phyloP scores from a whole-genome alignment of 2,797 vertebrate species.

The Pelobates cultripes region DNA sequence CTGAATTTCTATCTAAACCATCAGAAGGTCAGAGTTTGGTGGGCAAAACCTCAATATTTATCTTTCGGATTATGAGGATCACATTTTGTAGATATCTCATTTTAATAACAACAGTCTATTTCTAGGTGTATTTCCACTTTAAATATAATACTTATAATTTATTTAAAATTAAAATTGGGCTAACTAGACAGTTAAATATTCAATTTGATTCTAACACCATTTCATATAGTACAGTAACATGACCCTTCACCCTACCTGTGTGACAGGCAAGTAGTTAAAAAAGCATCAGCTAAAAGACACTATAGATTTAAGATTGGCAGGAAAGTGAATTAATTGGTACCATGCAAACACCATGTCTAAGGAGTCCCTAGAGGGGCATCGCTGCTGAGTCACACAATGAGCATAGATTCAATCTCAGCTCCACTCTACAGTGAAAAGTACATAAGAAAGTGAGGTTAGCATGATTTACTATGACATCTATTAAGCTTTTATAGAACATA shows the following conservation, averaged over 20 bases:
- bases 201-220: too few species aligned
- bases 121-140: too few species aligned
- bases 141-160: too few species aligned
- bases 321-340: constrained; percentile 30
- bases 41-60: too few species aligned
- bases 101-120: too few species aligned
- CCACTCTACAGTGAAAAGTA: constrained; percentile 55
- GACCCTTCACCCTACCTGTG: background rate
- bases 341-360: constrained; percentile 32
- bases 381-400: constrained; percentile 54
- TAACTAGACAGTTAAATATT: too few species aligned
- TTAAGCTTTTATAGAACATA: constrained; percentile 67
- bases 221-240: too few species aligned
- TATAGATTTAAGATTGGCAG: constrained; percentile 4
- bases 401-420: constrained; percentile 56
- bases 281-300: background rate
- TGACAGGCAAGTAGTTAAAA: background rate
- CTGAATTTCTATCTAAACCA: too few species aligned
- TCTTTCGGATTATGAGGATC: too few species aligned
- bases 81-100: too few species aligned
- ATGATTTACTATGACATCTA: constrained; percentile 65
- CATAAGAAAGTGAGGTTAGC: constrained; percentile 55
- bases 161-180: too few species aligned
- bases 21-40: too few species aligned
- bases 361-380: constrained; percentile 53